These are phyloP conservation scores for Vulpes vulpes DNA, from an alignment of 2,113 vertebrate species.

Conservation along the genomic window DNA sequence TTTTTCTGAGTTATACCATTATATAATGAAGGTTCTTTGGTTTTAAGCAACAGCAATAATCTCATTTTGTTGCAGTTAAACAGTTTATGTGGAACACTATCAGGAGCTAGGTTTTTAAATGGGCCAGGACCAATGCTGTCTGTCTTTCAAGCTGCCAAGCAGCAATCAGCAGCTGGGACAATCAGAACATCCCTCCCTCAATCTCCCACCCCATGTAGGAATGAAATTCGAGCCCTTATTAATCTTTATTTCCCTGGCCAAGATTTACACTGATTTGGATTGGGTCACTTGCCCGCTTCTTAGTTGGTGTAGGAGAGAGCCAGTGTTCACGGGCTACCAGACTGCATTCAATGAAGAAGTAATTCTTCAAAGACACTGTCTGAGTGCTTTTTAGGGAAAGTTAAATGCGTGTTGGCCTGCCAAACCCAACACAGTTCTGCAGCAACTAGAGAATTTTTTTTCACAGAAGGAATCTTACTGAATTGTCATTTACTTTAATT, in stretches of 20 bases:
- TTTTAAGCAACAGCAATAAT: constrained; percentile 54
- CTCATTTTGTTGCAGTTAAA: constrained; percentile 45
- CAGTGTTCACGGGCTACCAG: not conserved
- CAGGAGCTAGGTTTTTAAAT: not conserved
- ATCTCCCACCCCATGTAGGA: not conserved
- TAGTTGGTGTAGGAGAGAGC: not conserved
- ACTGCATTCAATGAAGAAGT: not conserved
- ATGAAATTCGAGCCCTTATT: constrained; percentile 17
- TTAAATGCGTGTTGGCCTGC: not conserved
- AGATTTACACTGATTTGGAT: not conserved
- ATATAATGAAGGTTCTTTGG: constrained; percentile 26
- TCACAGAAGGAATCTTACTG: not conserved
- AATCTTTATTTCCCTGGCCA: not conserved
- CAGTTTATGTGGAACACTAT: constrained; percentile 3
- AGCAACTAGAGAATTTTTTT: not conserved
- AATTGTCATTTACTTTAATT: constrained; percentile 47
- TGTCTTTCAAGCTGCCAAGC: constrained; percentile 1
- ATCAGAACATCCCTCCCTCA: not conserved
- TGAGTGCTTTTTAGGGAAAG: not conserved
- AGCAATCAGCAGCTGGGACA: not conserved
- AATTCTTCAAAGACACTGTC: not conserved
- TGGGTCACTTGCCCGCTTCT: not conserved
- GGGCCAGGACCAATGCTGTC: not conserved
- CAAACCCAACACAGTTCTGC: not conserved
- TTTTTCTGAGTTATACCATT: constrained; percentile 20